These are phyloP conservation scores for Megaceryle alcyon DNA, from an alignment of 2,797 vertebrate genomes.

Conservation along the genomic window DNA sequence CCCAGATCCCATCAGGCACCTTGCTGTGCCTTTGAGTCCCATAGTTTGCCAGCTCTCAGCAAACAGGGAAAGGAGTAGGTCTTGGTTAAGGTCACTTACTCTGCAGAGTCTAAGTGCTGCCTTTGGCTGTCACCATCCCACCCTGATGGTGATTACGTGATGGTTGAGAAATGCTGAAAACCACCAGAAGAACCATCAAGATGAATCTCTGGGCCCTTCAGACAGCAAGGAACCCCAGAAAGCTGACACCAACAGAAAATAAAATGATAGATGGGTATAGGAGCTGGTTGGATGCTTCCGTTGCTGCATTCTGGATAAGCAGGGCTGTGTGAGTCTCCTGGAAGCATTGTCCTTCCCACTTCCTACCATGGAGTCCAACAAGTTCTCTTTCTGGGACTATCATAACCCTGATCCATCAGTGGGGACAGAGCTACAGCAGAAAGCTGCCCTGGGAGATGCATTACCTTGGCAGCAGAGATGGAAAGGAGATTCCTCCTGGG, in stretches of 20 bases:
- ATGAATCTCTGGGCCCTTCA: neutral
- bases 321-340: neutral
- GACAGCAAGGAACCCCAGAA: neutral
- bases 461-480: neutral
- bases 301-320: neutral
- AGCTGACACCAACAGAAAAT: neutral
- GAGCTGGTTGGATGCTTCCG: neutral
- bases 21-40: neutral
- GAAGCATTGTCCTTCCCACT: neutral
- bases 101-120: neutral
- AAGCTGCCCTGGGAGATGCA: neutral
- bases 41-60: neutral
- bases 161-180: neutral
- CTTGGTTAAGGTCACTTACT: neutral
- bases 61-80: neutral
- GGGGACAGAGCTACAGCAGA: neutral
- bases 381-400: neutral
- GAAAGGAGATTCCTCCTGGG: neutral
- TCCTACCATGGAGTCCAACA: fast-evolving
- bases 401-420: neutral
- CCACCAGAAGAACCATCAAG: neutral
- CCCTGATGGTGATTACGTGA: fast-evolving
- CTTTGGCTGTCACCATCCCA: neutral
- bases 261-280: neutral
- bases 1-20: neutral